These are phyloP conservation scores for Anguilla japonica DNA, from an alignment of 2,113 vertebrate species.

Conservation along the genomic window DNA sequence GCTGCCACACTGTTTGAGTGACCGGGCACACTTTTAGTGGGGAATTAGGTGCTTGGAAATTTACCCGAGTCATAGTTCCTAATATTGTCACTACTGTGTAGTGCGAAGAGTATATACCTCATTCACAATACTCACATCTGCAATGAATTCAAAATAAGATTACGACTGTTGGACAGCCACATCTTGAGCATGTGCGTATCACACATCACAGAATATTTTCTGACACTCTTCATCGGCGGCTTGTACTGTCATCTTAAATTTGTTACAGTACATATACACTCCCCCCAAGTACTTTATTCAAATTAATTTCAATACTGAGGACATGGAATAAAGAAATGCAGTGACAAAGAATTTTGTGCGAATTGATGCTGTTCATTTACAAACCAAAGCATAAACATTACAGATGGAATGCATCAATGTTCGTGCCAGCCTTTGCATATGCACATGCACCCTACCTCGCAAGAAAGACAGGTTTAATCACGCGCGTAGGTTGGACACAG, in stretches of 20 bases:
- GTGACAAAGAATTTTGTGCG: background rate
- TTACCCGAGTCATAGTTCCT: background rate
- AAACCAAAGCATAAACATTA: background rate
- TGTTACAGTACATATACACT: too few species aligned
- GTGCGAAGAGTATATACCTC: background rate
- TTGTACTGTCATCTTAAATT: too few species aligned
- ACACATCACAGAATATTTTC: too few species aligned
- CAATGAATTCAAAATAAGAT: background rate
- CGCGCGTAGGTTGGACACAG: background rate
- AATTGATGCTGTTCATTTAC: background rate
- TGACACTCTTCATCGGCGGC: too few species aligned
- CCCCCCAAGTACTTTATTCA: background rate
- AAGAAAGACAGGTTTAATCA: slow-evolving; percentile 2
- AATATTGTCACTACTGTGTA: background rate
- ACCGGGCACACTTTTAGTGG: background rate
- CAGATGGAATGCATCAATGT: background rate
- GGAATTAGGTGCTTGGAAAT: background rate
- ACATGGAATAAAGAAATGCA: background rate
- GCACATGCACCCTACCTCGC: background rate
- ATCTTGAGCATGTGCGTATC: too few species aligned
- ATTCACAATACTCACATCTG: background rate
- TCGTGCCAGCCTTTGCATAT: background rate
- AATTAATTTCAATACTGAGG: background rate
- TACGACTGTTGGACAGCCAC: background rate
- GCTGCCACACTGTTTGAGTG: background rate